Percentiles rank a stretch among this genome's conserved stretches.
phyloP scores from a whole-genome alignment of 2,113 vertebrate genomes.

The Tenrec ecaudatus region DNA sequence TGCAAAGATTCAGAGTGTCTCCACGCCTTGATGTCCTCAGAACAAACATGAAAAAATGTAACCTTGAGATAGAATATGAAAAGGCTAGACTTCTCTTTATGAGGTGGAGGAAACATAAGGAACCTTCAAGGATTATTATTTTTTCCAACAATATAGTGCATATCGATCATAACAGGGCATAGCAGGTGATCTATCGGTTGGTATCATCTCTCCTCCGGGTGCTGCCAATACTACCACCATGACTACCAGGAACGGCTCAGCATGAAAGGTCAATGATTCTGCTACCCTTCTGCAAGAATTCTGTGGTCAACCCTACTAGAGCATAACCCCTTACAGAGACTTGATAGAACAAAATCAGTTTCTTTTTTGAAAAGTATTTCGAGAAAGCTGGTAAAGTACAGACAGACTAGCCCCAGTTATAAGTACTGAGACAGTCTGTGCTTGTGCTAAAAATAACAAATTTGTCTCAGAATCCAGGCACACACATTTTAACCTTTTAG shows the following conservation, averaged over 20 bases:
- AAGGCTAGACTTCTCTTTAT: neutral
- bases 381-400: neutral
- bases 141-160: neutral
- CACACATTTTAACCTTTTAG: neutral
- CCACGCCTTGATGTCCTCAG: neutral
- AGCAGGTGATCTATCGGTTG: neutral
- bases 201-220: too few relatives aligned
- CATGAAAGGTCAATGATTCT: fast-evolving
- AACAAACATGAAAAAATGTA: neutral
- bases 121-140: neutral
- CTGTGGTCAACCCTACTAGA: neutral
- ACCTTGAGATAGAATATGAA: neutral
- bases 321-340: neutral
- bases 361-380: slow-evolving; percentile 32
- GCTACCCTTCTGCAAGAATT: neutral
- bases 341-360: slow-evolving; percentile 44
- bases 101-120: neutral
- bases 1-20: neutral
- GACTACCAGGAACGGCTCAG: neutral
- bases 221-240: too few relatives aligned
- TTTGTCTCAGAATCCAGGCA: neutral
- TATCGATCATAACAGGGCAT: neutral
- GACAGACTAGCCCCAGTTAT: neutral
- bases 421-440: neutral
- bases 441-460: slow-evolving; percentile 1